phyloP scores from a whole-genome alignment of 2,888 invertebrate species.

The Trachelus stipa region DNA sequence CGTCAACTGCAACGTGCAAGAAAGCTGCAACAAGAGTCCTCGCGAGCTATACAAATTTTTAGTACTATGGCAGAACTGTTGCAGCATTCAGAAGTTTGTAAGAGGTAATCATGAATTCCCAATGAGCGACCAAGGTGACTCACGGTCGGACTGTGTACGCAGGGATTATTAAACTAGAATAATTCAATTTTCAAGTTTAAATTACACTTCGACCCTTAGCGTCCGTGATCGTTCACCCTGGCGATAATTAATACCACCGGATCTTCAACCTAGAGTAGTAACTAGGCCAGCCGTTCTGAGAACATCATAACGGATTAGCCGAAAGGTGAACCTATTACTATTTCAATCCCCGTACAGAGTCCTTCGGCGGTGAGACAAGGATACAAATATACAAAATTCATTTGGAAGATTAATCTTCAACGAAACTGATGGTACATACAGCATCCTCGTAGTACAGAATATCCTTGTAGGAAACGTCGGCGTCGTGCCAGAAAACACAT shows the following conservation, averaged over 20 bases:
- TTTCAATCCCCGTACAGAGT: background rate
- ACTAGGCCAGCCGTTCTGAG: background rate
- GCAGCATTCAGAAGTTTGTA: background rate
- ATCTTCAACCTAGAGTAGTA: background rate
- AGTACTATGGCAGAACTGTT: background rate
- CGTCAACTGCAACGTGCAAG: too few relatives aligned
- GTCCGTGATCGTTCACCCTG: background rate
- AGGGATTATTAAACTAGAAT: background rate
- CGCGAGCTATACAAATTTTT: background rate
- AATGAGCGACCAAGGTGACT: background rate
- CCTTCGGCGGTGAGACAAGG: background rate
- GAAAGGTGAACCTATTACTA: background rate
- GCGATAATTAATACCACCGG: background rate
- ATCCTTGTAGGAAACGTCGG: constrained; percentile 28
- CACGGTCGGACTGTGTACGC: background rate
- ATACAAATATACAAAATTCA: constrained; percentile 30
- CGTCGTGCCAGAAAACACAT: constrained; percentile 38
- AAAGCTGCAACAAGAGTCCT: too few relatives aligned
- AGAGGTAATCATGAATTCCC: background rate
- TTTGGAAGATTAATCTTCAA: constrained; percentile 45
- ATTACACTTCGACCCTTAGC: background rate
- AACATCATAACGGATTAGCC: background rate
- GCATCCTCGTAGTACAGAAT: constrained; percentile 21
- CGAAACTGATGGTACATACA: constrained; percentile 29
- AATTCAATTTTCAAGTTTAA: background rate